These are phyloP conservation scores for Sphenodon punctatus DNA, from an alignment of 2,797 vertebrate genomes.

Conservation along the genomic window DNA sequence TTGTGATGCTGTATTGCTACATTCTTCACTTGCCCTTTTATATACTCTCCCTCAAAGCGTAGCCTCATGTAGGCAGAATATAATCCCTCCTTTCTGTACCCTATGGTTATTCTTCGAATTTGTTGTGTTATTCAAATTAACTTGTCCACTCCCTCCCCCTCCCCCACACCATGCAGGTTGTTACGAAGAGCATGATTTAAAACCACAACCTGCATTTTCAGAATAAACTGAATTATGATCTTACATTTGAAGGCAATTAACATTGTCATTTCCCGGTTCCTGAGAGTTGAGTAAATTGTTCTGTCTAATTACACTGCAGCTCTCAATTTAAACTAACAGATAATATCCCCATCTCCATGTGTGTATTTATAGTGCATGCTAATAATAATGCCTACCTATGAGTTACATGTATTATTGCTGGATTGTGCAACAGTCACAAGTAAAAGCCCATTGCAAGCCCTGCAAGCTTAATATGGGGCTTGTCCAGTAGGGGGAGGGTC, in stretches of 20 bases:
- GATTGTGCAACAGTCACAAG: too few species aligned
- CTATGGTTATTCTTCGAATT: neutral
- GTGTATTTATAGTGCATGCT: neutral
- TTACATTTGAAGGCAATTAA: constrained; percentile 28
- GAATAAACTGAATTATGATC: neutral
- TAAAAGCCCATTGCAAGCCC: too few species aligned
- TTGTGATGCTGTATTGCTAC: too few species aligned
- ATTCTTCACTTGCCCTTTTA: neutral
- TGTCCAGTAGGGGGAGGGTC: too few species aligned
- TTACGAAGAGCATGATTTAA: neutral
- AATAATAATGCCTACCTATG: neutral
- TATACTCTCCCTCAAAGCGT: neutral
- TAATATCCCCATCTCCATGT: neutral
- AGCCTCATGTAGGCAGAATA: neutral
- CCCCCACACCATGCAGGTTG: neutral
- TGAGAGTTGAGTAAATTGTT: neutral
- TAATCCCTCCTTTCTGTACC: neutral
- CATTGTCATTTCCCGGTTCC: constrained; percentile 8
- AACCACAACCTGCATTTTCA: neutral
- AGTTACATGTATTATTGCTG: neutral
- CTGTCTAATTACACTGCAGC: neutral
- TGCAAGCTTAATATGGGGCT: too few species aligned
- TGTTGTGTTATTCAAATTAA: neutral
- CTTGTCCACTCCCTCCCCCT: neutral
- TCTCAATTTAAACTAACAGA: neutral